Conservation (phyloP, 1,140 invertebrate species). For the Anastrepha ludens region DNA sequence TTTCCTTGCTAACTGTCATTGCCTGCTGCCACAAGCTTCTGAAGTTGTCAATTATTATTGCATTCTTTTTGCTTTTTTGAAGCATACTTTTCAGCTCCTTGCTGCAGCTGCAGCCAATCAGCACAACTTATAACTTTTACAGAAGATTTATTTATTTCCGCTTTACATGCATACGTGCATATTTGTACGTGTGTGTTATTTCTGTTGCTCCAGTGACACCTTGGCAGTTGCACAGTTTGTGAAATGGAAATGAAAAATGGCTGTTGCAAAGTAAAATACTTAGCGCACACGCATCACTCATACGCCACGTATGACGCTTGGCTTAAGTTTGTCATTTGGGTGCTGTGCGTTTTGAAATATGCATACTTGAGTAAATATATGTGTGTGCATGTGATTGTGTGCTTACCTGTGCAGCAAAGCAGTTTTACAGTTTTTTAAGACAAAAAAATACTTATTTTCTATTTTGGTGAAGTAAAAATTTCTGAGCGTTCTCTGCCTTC, state of each 20-base stretch:
- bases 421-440: no score
- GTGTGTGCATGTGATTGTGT: no score
- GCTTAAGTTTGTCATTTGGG: not conserved
- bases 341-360: not conserved
- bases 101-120: not conserved
- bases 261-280: not conserved
- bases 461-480: no score
- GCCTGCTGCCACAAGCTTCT: not conserved
- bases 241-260: not conserved
- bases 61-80: not conserved
- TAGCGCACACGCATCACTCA: slow-evolving; percentile 31
- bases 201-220: not conserved
- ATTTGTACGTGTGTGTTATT: not conserved
- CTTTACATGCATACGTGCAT: not conserved
- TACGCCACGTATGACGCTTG: slow-evolving; percentile 23
- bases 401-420: no score
- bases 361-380: no score
- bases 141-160: not conserved
- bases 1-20: not conserved
- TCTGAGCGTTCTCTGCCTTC: no score
- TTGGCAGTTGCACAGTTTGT: not conserved
- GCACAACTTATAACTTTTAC: not conserved
- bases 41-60: slow-evolving; percentile 2
- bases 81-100: slow-evolving; percentile 33
- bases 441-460: no score